phyloP scores from a whole-genome alignment of 2,113 vertebrate species.

The Rhinogobius similis region DNA sequence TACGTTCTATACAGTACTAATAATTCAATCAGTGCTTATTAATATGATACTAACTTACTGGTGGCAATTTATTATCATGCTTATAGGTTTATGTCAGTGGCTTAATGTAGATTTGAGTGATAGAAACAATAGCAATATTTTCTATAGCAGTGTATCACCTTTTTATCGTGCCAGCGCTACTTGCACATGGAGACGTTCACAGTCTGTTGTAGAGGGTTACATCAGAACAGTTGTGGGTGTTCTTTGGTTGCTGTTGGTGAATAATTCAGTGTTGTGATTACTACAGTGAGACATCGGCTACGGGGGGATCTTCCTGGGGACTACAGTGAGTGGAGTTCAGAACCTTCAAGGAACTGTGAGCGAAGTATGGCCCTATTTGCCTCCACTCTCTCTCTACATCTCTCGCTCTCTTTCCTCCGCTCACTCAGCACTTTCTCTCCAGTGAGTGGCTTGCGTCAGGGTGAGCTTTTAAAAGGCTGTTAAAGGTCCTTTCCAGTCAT shows the following conservation, averaged over 20 bases:
- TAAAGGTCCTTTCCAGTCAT: slow-evolving; percentile 60
- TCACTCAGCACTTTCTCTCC: slow-evolving; percentile 54
- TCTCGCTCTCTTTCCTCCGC: slow-evolving; percentile 18
- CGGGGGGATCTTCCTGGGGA: slow-evolving; percentile 33
- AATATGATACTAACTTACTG: not conserved
- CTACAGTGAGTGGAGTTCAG: slow-evolving; percentile 43
- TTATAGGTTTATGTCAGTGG: not conserved
- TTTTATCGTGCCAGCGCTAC: not conserved
- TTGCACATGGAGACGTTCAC: not conserved
- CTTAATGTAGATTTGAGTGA: no score
- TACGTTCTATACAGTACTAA: no score
- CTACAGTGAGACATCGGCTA: slow-evolving; percentile 54
- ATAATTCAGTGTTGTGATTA: slow-evolving; percentile 75
- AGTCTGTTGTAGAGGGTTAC: slow-evolving; percentile 34
- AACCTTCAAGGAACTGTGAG: slow-evolving; percentile 58
- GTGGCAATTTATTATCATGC: no score
- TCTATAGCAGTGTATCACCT: not conserved
- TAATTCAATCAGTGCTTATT: no score
- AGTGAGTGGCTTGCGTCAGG: slow-evolving; percentile 54
- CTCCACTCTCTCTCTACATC: not conserved
- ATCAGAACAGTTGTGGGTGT: slow-evolving; percentile 51
- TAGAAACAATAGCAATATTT: not conserved
- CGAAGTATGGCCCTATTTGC: not conserved
- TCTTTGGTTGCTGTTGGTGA: slow-evolving; percentile 60
- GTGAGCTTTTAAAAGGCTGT: slow-evolving; percentile 70